Evolutionary conservation across 2,113 vertebrate species (phyloP).

Genomic region (Ctenodactylus gundi): DNA sequence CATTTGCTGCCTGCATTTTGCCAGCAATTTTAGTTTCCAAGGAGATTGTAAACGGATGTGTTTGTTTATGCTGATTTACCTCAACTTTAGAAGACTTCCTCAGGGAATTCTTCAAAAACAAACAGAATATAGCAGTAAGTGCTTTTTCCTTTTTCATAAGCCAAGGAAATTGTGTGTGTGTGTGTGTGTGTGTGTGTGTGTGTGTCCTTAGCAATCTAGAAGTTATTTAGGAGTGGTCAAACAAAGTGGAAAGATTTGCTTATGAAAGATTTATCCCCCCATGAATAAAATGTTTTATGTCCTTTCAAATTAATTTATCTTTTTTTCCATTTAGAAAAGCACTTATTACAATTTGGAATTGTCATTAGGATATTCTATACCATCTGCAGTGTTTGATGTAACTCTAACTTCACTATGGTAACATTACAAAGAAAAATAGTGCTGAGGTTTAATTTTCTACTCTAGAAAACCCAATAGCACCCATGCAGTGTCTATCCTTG

Average conservation of each 20-base stretch:
- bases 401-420: slow-evolving; percentile 25
- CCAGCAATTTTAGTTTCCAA: slow-evolving; percentile 69
- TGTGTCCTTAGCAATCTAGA: slow-evolving; percentile 53
- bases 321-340: slow-evolving; percentile 62
- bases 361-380: slow-evolving; percentile 57
- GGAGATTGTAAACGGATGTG: slow-evolving; percentile 69
- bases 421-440: slow-evolving; percentile 6
- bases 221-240: slow-evolving; percentile 57
- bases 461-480: slow-evolving; percentile 20
- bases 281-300: slow-evolving; percentile 56
- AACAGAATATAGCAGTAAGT: slow-evolving; percentile 41
- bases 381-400: slow-evolving; percentile 45
- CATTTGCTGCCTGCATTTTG: slow-evolving; percentile 62
- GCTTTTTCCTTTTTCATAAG: slow-evolving; percentile 49
- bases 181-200: background rate
- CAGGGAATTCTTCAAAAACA: slow-evolving; percentile 70
- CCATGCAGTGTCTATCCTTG: background rate
- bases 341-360: slow-evolving; percentile 57
- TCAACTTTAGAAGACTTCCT: slow-evolving; percentile 69
- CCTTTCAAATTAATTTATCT: slow-evolving; percentile 61
- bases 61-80: slow-evolving; percentile 72
- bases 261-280: slow-evolving; percentile 59
- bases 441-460: slow-evolving; percentile 14
- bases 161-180: background rate
- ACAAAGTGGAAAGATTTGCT: slow-evolving; percentile 66